Conservation (phyloP, 2,113 vertebrate genomes). For the Indicator maculatus region DNA sequence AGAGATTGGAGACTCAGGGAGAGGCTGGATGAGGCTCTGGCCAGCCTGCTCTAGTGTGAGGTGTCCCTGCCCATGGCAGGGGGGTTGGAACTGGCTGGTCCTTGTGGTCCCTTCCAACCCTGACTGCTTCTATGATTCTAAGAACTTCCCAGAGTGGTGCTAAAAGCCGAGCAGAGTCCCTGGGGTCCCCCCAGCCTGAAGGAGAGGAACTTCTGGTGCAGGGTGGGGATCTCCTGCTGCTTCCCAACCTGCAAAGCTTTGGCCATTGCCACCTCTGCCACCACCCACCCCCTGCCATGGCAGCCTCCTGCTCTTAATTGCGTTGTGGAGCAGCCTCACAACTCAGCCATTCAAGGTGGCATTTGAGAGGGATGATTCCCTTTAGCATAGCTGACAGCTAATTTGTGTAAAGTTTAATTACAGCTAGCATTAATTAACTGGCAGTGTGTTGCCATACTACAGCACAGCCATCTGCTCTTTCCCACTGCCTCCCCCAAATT, state of each 20-base stretch:
- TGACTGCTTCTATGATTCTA: no score
- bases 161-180: neutral
- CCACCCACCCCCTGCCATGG: neutral
- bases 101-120: no score
- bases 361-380: conserved; percentile 80
- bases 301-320: conserved; percentile 73
- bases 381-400: conserved; percentile 84
- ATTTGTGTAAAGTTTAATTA: conserved; percentile 90
- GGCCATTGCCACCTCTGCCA: neutral
- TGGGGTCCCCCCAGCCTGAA: neutral
- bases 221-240: conserved; percentile 9
- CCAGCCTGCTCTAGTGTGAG: no score
- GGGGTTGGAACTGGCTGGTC: no score
- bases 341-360: conserved; percentile 81
- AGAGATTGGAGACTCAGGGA: no score
- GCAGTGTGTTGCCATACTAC: conserved; percentile 78
- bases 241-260: neutral
- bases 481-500: conserved; percentile 50
- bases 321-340: conserved; percentile 71
- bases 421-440: conserved; percentile 86
- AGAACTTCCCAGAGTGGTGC: neutral
- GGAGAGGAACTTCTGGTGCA: neutral
- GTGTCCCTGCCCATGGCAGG: no score
- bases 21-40: no score
- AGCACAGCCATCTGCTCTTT: conserved; percentile 80